Conservation (phyloP, 2,113 vertebrate genomes). For the Elephas maximus region DNA sequence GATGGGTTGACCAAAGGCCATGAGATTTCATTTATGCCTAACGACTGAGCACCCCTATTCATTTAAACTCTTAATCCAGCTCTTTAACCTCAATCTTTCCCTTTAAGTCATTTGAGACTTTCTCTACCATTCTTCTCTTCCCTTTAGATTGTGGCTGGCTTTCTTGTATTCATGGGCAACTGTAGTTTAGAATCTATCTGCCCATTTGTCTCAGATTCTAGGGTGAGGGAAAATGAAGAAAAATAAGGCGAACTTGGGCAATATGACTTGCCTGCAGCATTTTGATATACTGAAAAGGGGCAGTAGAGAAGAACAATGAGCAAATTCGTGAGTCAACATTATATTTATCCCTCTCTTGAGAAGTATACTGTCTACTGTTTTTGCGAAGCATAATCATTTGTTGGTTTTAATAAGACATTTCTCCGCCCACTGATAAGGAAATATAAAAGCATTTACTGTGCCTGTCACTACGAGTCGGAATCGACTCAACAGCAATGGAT, state of each 20-base stretch:
- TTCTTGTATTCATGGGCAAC: background rate
- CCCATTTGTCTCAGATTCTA: background rate
- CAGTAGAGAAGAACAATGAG: background rate
- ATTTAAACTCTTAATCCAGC: background rate
- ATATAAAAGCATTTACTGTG: slow-evolving; percentile 57
- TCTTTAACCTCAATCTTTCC: background rate
- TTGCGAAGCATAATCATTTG: slow-evolving; percentile 55
- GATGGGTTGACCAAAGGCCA: background rate
- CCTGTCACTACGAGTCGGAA: background rate
- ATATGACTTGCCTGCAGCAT: background rate
- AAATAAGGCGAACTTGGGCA: background rate
- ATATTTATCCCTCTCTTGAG: slow-evolving; percentile 32
- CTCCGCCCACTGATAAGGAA: slow-evolving; percentile 60
- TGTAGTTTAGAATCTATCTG: slow-evolving; percentile 15
- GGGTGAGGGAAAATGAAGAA: background rate
- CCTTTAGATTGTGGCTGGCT: background rate
- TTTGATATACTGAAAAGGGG: background rate
- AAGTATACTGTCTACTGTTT: slow-evolving; percentile 19
- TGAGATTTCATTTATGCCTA: background rate
- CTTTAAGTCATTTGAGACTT: background rate
- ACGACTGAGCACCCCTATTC: background rate
- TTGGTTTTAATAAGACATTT: slow-evolving; percentile 68
- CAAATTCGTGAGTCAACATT: slow-evolving; percentile 9
- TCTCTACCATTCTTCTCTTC: background rate
- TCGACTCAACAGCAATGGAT: no score